Evolutionary conservation across 2,888 invertebrate species (phyloP).

Genomic region (Dasysyrphus tricinctus): DNA sequence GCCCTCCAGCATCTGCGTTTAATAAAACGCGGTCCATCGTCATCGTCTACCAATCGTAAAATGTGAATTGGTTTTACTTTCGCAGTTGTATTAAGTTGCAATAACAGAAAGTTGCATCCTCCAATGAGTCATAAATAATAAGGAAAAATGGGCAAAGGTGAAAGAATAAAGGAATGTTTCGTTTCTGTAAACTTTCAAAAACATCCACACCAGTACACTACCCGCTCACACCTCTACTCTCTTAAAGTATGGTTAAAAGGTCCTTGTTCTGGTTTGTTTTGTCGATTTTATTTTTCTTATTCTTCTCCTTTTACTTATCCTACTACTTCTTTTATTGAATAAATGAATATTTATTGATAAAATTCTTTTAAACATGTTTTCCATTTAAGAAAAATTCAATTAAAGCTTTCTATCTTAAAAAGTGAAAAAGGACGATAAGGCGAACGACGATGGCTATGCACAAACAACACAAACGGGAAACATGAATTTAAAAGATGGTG

Average conservation of each 20-base stretch:
- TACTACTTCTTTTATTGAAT: conserved; percentile 3
- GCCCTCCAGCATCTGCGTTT: background rate
- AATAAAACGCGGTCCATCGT: background rate
- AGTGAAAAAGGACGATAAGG: background rate
- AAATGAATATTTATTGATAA: conserved; percentile 57
- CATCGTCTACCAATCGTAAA: background rate
- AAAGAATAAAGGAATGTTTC: background rate
- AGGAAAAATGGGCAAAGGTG: background rate
- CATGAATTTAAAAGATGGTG: conserved; percentile 33
- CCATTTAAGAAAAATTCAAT: conserved; percentile 58
- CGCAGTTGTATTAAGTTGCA: conserved; percentile 17
- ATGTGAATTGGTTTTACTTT: conserved; percentile 28
- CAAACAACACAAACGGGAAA: background rate
- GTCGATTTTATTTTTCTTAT: conserved; percentile 6
- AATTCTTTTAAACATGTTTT: conserved; percentile 45
- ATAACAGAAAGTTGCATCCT: conserved; percentile 66
- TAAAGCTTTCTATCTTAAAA: conserved; percentile 14
- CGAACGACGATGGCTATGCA: background rate
- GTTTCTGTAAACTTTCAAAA: background rate
- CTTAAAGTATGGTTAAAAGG: background rate
- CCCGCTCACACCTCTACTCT: background rate
- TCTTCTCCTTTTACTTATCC: background rate
- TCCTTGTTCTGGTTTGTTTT: conserved; percentile 28
- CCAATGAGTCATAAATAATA: conserved; percentile 66
- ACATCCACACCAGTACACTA: background rate